These are phyloP conservation scores for Labeo catla DNA, from an alignment of 2,113 vertebrate genomes.

Conservation along the genomic window DNA sequence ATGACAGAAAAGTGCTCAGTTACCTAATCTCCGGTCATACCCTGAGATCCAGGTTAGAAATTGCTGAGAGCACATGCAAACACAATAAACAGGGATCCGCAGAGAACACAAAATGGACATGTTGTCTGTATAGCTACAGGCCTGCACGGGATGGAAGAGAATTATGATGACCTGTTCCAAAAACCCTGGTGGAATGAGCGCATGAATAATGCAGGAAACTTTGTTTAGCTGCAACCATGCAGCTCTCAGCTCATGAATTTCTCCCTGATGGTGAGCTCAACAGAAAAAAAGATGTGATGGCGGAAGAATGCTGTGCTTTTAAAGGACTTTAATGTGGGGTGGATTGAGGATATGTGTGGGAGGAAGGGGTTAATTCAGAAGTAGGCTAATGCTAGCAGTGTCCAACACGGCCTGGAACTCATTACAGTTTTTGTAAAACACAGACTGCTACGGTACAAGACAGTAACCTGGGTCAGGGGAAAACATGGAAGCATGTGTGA, in stretches of 20 bases:
- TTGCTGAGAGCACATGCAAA: constrained; percentile 27
- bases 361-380: constrained; percentile 41
- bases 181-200: constrained; percentile 36
- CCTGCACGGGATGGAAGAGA: constrained; percentile 20
- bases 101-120: constrained; percentile 27
- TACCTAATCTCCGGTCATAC: constrained; percentile 53
- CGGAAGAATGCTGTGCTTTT: constrained; percentile 11
- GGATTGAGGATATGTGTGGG: background rate
- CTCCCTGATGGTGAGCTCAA: background rate
- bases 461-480: constrained; percentile 14
- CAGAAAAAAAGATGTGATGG: background rate
- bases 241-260: constrained; percentile 46
- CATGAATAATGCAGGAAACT: constrained; percentile 54
- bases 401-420: constrained; percentile 46
- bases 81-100: background rate
- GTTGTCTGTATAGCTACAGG: constrained; percentile 43
- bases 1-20: constrained; percentile 16
- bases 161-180: constrained; percentile 46
- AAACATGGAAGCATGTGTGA: constrained; percentile 23
- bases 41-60: constrained; percentile 49
- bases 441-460: constrained; percentile 37
- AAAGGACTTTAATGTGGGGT: background rate
- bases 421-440: constrained; percentile 49
- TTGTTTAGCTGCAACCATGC: constrained; percentile 44
- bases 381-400: constrained; percentile 36